A percentile compares a stretch with the other conserved stretches of the same genome.
Evolutionary conservation across 2,113 vertebrate genomes (phyloP).

Genomic region (Pomatostomus ruficeps): DNA sequence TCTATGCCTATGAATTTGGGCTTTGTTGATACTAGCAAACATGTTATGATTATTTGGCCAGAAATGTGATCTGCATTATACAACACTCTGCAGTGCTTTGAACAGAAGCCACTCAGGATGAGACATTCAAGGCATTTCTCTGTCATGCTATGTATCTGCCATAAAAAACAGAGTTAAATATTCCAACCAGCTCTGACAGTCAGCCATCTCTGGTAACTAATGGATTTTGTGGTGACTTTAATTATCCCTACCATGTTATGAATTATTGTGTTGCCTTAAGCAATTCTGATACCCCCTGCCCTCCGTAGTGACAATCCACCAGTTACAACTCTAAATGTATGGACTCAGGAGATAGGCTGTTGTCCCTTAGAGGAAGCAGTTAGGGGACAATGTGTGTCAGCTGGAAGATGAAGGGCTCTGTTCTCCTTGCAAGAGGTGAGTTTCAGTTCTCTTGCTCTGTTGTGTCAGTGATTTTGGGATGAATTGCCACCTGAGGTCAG

Average conservation of each 20-base stretch:
- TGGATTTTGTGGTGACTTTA: background rate
- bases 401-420: background rate
- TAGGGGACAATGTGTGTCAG: background rate
- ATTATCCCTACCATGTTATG: background rate
- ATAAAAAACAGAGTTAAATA: background rate
- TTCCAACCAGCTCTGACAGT: background rate
- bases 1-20: background rate
- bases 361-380: background rate
- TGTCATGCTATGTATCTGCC: background rate
- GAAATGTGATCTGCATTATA: background rate
- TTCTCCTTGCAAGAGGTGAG: background rate
- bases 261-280: conserved; percentile 29
- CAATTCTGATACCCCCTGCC: background rate
- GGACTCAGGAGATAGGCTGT: background rate
- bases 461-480: background rate
- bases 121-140: background rate
- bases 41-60: background rate
- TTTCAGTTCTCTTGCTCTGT: background rate
- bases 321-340: background rate
- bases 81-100: background rate
- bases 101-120: background rate
- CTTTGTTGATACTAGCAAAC: background rate
- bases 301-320: background rate
- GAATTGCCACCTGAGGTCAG: background rate
- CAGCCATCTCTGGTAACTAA: background rate